Percentiles rank a stretch among this genome's conserved stretches.
These are phyloP conservation scores for Corythaeola cristata DNA, from an alignment of 2,113 vertebrate species.

Conservation along the genomic window DNA sequence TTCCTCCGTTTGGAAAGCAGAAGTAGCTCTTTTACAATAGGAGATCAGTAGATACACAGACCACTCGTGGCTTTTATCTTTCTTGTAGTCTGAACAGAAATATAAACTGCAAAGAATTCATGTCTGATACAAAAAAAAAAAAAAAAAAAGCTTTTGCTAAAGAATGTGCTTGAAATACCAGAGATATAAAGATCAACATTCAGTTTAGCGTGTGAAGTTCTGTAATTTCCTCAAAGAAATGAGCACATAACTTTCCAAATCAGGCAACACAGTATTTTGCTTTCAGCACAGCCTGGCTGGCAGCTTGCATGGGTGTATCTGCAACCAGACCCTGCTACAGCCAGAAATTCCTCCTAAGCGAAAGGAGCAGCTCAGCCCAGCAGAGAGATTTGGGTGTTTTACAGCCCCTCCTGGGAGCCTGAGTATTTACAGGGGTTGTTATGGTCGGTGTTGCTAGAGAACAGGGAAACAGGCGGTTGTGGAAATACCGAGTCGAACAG, in stretches of 20 bases:
- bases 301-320: background rate
- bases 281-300: background rate
- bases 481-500: background rate
- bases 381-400: background rate
- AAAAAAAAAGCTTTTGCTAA: background rate
- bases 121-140: background rate
- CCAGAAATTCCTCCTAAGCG: background rate
- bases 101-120: fast-evolving
- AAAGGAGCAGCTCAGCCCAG: background rate
- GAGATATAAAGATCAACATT: fast-evolving
- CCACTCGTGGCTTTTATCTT: background rate
- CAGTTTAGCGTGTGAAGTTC: fast-evolving
- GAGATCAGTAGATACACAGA: background rate
- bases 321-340: fast-evolving
- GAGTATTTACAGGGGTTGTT: background rate
- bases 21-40: background rate
- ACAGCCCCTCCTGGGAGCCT: fast-evolving
- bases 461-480: background rate
- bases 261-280: background rate
- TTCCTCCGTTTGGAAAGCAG: background rate
- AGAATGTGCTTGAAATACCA: background rate
- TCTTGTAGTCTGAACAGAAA: background rate
- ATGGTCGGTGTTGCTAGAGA: background rate
- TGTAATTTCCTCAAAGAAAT: background rate
- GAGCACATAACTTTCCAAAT: background rate